A percentile compares a stretch with the other conserved stretches of the same genome.
These are phyloP conservation scores for Latrodectus geometricus DNA, from an alignment of 1,140 invertebrate genomes.

Conservation along the genomic window DNA sequence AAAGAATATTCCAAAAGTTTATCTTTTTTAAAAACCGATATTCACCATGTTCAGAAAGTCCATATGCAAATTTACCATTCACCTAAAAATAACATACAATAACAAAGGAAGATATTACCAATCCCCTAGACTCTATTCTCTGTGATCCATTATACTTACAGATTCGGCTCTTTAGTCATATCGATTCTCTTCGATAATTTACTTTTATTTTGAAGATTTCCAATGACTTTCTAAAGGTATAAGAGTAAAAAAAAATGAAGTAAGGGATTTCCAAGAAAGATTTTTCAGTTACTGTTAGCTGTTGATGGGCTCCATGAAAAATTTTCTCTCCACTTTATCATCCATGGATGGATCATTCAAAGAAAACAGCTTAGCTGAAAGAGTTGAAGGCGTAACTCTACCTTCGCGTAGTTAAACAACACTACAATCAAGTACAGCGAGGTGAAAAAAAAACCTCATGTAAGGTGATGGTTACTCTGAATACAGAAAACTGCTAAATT, in stretches of 20 bases:
- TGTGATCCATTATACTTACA: conserved; percentile 3
- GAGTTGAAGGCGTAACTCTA: no score
- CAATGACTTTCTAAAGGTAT: neutral
- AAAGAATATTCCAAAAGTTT: neutral
- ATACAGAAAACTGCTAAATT: neutral
- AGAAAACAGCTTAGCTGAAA: neutral
- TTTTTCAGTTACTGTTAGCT: neutral
- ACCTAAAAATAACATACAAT: neutral
- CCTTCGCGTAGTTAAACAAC: neutral
- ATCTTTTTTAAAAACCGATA: neutral
- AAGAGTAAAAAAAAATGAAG: neutral
- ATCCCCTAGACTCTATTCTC: conserved; percentile 7
- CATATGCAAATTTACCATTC: conserved; percentile 13
- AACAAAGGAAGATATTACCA: conserved; percentile 9
- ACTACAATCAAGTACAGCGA: neutral
- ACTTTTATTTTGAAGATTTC: conserved; percentile 4
- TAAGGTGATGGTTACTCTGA: neutral
- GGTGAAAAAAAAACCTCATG: neutral
- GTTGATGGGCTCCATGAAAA: neutral
- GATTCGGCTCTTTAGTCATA: conserved; percentile 7
- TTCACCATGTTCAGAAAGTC: neutral
- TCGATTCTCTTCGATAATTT: neutral
- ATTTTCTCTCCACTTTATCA: neutral
- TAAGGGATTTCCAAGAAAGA: neutral
- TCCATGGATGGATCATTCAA: neutral